Percentiles rank a stretch among this genome's conserved stretches.
Evolutionary conservation across 1,140 invertebrate species (phyloP).

Genomic region (Philotrypesis tridentata): DNA sequence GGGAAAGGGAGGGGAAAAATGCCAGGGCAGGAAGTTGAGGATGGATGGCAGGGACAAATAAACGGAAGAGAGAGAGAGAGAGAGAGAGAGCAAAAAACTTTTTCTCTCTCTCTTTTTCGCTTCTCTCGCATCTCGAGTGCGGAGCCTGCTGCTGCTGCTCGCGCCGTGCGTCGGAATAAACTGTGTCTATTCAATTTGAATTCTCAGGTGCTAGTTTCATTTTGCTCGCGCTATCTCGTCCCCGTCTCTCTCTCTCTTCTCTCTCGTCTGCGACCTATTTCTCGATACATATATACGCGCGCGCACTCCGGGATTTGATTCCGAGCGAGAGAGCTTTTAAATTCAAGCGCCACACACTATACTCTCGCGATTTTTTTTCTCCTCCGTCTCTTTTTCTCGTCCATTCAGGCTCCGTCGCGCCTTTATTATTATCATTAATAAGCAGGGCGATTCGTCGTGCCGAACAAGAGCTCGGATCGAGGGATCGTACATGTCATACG

Average conservation of each 20-base stretch:
- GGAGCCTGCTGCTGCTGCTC: not conserved
- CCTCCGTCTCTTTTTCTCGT: no score
- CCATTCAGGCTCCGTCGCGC: no score
- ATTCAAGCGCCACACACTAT: no score
- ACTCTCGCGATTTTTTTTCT: no score
- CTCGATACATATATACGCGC: not conserved
- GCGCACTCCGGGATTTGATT: not conserved
- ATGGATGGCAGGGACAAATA: not conserved
- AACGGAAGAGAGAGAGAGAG: not conserved
- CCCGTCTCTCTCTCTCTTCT: no score
- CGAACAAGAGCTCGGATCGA: no score
- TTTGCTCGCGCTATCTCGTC: no score
- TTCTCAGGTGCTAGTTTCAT: not conserved
- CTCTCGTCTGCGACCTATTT: not conserved
- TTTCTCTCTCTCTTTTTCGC: not conserved
- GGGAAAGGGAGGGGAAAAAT: no score
- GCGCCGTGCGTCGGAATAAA: slow-evolving; percentile 12
- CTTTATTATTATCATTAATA: no score
- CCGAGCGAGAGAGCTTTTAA: not conserved
- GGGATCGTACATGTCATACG: no score
- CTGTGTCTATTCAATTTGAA: slow-evolving; percentile 41
- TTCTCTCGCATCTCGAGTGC: not conserved
- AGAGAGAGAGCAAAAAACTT: not conserved
- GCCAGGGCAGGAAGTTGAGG: not conserved
- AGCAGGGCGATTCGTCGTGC: no score